Base-by-base conservation (phyloP, 2,113 vertebrate species). In the Cyphomyrus discorhynchus region DNA sequence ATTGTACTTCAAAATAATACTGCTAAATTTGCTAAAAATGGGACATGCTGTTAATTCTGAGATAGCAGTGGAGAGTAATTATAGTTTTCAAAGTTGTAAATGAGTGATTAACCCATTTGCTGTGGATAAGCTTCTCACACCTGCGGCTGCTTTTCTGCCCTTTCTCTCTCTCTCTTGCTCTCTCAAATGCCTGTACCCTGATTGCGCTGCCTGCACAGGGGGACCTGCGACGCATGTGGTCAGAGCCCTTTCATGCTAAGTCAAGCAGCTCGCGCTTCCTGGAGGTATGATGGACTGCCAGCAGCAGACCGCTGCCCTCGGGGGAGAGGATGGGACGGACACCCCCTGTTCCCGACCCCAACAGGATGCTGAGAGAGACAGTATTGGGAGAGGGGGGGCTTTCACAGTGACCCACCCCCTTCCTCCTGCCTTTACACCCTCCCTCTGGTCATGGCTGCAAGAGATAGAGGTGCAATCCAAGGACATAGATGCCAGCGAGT, bases 161-260 rank as follows among this genome's bases (percentile, higher is more conserved):
- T 17, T 15, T 19, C 17, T 87, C 31, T 46, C 31, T 52, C 4
- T 87, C n/a, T 27, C 85, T 21, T 6, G 11, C 45, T 5, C 19
- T 42, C 80, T 83, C 19, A n/a, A 66, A 31, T 70, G n/a, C 3
- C 11, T 70, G 15, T 39, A 19, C 15, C 39, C 77, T 5, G 21
- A 21, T 39, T 13, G 17, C 9, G 39, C 45, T 47, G 42, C 45
- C 82, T 52, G 85, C 24, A 21, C 92, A 99, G 98, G 98, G 98
- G 31, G 98, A 99, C 95, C 95, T 99, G 92, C 97, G 98, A 90
- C 97, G 98, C 95, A 99, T 99, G 98, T 99, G 98, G 98, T 99
- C 98, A 13, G 98, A 99, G 95, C 98, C 98, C 21, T 99, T 99
- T 95, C 98, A 99, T 92, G 89, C 97, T 95, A 99, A 99, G 97